Conservation (phyloP, 2,888 invertebrate genomes). For the Cecidostiba fungosa region DNA sequence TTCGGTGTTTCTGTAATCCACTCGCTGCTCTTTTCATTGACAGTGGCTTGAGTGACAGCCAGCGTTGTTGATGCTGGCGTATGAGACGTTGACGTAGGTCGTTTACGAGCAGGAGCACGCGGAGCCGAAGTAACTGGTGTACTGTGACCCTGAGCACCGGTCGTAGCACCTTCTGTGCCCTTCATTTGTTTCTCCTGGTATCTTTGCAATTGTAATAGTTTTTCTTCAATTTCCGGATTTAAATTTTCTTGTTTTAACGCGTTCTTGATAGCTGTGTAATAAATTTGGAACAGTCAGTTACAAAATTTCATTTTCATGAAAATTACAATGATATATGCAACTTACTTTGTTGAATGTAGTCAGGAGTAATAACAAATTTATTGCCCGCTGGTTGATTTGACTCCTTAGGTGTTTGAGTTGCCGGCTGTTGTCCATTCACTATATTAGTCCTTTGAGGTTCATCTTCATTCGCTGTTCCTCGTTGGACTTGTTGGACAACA, state of each 20-base stretch:
- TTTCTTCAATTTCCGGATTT: conserved; percentile 96
- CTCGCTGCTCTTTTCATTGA: conserved; percentile 70
- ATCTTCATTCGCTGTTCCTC: conserved; percentile 69
- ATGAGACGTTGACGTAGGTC: conserved; percentile 80
- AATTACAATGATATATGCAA: conserved; percentile 70
- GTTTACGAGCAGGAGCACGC: conserved; percentile 82
- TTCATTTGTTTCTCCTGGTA: conserved; percentile 92
- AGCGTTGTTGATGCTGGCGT: conserved; percentile 65
- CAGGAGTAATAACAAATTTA: conserved; percentile 93
- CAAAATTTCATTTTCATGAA: conserved; percentile 43
- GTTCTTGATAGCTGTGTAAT: conserved; percentile 90
- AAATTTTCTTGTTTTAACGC: conserved; percentile 95
- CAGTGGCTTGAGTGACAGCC: conserved; percentile 49
- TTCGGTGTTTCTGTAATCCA: conserved; percentile 74
- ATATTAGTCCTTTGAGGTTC: conserved; percentile 73
- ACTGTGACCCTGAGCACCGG: conserved; percentile 72
- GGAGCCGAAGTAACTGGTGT: conserved; percentile 73
- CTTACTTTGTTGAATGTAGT: conserved; percentile 97
- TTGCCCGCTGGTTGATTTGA: conserved; percentile 77
- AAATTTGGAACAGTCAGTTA: conserved; percentile 10
- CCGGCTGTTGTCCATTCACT: conserved; percentile 78
- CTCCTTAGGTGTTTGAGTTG: conserved; percentile 75
- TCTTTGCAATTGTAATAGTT: conserved; percentile 91
- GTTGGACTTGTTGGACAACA: conserved; percentile 77
- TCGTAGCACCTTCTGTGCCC: conserved; percentile 77